phyloP scores from a whole-genome alignment of 2,797 vertebrate species.

The Sebastes minor region DNA sequence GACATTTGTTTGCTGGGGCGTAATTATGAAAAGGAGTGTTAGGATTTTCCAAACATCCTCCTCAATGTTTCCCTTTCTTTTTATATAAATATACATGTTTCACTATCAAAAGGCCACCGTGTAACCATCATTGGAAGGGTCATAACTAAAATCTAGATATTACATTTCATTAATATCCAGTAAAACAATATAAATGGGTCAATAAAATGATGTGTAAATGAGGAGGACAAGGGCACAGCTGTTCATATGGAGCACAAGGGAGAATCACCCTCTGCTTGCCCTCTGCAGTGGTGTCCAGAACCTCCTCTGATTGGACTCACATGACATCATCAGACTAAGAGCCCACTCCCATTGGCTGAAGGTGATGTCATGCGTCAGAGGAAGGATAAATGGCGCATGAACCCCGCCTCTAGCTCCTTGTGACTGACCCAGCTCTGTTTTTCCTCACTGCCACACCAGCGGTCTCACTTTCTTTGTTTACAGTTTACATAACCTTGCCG shows the following conservation, averaged over 20 bases:
- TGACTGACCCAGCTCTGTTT: constrained; percentile 42
- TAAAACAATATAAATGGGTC: constrained; percentile 49
- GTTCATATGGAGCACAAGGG: constrained; percentile 50
- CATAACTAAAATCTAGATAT: not conserved
- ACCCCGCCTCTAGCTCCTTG: constrained; percentile 58
- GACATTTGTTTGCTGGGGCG: not conserved
- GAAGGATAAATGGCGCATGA: constrained; percentile 46
- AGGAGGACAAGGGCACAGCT: constrained; percentile 72
- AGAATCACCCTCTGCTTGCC: constrained; percentile 60
- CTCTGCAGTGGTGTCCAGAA: constrained; percentile 64
- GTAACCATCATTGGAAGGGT: not conserved
- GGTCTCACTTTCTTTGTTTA: constrained; percentile 50
- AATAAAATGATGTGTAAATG: constrained; percentile 55
- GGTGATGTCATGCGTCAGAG: constrained; percentile 77
- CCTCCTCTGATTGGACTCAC: constrained; percentile 71
- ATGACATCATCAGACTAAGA: constrained; percentile 81
- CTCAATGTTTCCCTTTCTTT: not conserved
- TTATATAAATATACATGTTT: not conserved
- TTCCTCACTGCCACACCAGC: constrained; percentile 18
- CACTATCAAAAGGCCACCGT: not conserved
- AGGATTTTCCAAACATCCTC: not conserved
- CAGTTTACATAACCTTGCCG: constrained; percentile 24
- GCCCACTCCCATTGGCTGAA: constrained; percentile 67
- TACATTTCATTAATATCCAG: not conserved
- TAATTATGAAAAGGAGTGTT: not conserved